phyloP scores from a whole-genome alignment of 2,888 invertebrate genomes.

The Acleris sparsana region DNA sequence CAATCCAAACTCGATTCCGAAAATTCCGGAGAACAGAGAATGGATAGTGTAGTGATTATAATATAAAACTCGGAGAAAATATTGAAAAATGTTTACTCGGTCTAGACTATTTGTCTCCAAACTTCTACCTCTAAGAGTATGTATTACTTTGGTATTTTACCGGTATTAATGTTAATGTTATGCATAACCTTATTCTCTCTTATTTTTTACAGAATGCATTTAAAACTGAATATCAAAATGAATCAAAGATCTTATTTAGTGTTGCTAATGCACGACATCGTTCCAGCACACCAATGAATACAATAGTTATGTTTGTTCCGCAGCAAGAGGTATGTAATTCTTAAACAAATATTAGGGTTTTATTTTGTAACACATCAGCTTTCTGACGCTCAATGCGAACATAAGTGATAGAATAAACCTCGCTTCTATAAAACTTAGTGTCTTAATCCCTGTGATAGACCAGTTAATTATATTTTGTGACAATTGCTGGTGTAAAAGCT shows the following conservation, averaged over 20 bases:
- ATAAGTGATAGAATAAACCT: too few species aligned
- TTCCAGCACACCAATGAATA: constrained; percentile 92
- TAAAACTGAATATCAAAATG: constrained; percentile 70
- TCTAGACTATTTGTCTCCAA: constrained; percentile 68
- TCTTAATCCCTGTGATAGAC: too few species aligned
- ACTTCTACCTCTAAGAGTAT: constrained; percentile 63
- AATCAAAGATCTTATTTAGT: constrained; percentile 64
- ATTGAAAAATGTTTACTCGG: constrained; percentile 72
- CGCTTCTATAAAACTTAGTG: too few species aligned
- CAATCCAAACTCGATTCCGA: constrained; percentile 10
- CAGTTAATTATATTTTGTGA: too few species aligned
- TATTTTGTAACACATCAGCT: too few species aligned
- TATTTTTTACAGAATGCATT: constrained; percentile 69
- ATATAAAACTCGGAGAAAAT: constrained; percentile 36
- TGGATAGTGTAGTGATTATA: constrained; percentile 46
- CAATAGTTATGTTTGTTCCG: constrained; percentile 98
- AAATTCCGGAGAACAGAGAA: constrained; percentile 38
- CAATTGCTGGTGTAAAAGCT: too few species aligned
- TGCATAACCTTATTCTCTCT: constrained; percentile 31
- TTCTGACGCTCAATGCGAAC: too few species aligned
- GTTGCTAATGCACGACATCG: constrained; percentile 66
- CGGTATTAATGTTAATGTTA: constrained; percentile 23
- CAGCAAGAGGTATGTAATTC: constrained; percentile 93
- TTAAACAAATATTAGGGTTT: background rate
- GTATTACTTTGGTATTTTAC: constrained; percentile 38